phyloP scores from a whole-genome alignment of 2,888 invertebrate genomes.

The Ariolimax columbianus region DNA sequence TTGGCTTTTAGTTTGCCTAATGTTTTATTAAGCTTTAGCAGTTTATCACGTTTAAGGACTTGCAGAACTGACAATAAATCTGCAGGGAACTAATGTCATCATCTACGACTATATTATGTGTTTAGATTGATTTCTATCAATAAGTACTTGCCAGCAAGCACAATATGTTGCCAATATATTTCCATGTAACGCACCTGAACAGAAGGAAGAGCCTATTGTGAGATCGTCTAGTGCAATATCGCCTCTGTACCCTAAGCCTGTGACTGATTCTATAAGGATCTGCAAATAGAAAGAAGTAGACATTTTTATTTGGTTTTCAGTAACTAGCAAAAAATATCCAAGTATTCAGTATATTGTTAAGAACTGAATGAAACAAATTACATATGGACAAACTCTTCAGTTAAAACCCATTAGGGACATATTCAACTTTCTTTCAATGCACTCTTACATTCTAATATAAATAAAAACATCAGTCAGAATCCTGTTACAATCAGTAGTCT shows the following conservation, averaged over 20 bases:
- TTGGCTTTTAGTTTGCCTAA: no score
- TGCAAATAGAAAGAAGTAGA: background rate
- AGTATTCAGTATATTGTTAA: no score
- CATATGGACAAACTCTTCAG: background rate
- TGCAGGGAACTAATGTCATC: no score
- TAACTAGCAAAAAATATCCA: background rate
- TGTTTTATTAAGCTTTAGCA: no score
- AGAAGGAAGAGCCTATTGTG: background rate
- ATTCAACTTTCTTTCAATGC: no score
- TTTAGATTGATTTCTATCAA: background rate
- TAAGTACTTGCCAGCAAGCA: background rate
- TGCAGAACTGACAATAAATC: no score
- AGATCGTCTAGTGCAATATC: slow-evolving; percentile 48
- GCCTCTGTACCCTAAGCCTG: slow-evolving; percentile 28
- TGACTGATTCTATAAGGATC: slow-evolving; percentile 32
- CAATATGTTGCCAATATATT: background rate
- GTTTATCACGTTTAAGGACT: no score
- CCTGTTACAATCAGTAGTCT: background rate
- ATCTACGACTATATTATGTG: background rate
- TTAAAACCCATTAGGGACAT: no score
- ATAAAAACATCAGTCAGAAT: background rate
- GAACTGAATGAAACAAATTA: no score
- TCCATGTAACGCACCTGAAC: slow-evolving; percentile 9
- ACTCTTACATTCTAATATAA: background rate
- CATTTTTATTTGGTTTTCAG: background rate